Base-by-base conservation (phyloP, 2,888 invertebrate species). In the Ormyrus nitidulus region DNA sequence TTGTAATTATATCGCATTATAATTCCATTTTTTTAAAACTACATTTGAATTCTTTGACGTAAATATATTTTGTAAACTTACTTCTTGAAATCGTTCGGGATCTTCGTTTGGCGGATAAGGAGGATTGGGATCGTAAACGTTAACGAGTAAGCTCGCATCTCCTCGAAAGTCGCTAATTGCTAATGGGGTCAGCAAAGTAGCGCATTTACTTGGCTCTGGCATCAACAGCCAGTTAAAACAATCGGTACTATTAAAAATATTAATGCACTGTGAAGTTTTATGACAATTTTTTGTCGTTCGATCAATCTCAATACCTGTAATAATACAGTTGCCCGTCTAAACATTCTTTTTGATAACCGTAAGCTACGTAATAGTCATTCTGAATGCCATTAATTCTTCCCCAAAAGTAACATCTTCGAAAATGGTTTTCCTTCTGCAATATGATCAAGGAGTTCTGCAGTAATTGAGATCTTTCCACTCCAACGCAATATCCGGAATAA, bases 341-440 rank as follows among this genome's bases (percentile, higher is more conserved):
- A 72, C 94, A 95, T 89, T 98, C 96, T 82, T 92, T 93, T 34
- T 92, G 91, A 83, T 95, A 94, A 11, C 98, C 97, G 86, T 94
- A 96, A 2, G 96, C 95, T 81, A 98, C 93, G 87, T 95, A 96
- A 89, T 98, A 98, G 90, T 97, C 97, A 19, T 92, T 92, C 83
- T 94, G 94, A 0, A 93, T 91, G 1, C 96, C 97, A 83, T 94
- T 93, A 72, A 98, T 94, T 87, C 95, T 94, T 0, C 97, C 98
- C 96, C 97, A 97, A 87, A 97, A 96, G 87, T 94, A 97, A 73
- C 96, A 93, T 87, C 94, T 93, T 13, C 92, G 91, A 89, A 97
- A 97, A 89, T 96, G 96, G 90, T 97, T 96, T 88, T 97, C 96
- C 83, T 94, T 94, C 91, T 97, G 95, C 58, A 97, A 91, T 77